Conservation (phyloP, 2,113 vertebrate species). For the Fulmarus glacialis region DNA sequence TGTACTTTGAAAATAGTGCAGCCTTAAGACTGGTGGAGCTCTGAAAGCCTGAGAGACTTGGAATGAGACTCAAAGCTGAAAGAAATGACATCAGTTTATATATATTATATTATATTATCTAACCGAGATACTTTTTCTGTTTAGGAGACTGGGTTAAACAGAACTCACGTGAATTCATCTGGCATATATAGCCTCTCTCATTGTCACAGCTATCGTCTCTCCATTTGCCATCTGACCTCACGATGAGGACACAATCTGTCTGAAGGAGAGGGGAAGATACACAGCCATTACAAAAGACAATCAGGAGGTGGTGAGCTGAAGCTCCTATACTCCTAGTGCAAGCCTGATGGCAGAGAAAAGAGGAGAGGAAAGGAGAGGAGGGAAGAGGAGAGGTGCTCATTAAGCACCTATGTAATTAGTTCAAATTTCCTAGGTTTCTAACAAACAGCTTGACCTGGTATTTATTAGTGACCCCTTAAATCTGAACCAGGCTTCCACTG, state of each 20-base stretch:
- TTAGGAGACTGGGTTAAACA: background rate
- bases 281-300: background rate
- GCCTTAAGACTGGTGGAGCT: background rate
- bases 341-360: background rate
- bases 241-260: slow-evolving; percentile 81
- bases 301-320: background rate
- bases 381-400: background rate
- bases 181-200: slow-evolving; percentile 77
- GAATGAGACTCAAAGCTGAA: background rate
- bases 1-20: background rate
- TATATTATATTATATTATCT: too few relatives aligned
- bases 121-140: background rate
- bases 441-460: background rate
- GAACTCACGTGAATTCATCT: slow-evolving; percentile 77
- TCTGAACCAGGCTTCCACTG: background rate
- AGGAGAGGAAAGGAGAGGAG: background rate
- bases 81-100: background rate
- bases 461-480: background rate
- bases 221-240: slow-evolving; percentile 75
- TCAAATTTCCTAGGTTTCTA: background rate
- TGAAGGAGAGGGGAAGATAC: background rate
- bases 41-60: background rate
- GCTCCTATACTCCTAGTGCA: background rate
- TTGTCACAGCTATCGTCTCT: slow-evolving; percentile 79
- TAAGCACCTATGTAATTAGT: background rate